Base-by-base conservation (phyloP, 92 coral and sea anemone genomes). In the Siderastrea siderea region DNA sequence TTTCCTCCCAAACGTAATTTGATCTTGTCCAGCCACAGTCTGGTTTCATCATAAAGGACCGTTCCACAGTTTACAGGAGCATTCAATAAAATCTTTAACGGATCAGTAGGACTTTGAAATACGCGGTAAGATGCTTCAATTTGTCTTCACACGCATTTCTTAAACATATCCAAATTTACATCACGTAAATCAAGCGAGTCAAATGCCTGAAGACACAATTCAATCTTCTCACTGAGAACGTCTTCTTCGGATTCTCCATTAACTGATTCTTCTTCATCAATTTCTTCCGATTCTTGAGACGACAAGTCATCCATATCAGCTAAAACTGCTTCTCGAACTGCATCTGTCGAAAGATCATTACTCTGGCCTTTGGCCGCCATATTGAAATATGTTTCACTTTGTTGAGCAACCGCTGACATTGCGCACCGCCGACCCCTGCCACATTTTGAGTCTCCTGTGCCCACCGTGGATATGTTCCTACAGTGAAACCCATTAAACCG, bases 1-100 rank as follows among this genome's bases (percentile, higher is more conserved):
- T 68, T 90, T 85, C 86, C 75, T 85, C 81, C 75, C 73, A 90
- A 83, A 65, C 84, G 77, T 52, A 45, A 43, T 13, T 76, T 71
- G 75, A 86, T 80, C 87, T 85, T 90, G n/a, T 58, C 76, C 75
- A 90, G 80, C 93, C 91, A 90, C 51, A 86, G 77, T 62, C 60
- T 84, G 67, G 79, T 79, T 80, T 90, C 87, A 13, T 69, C 85
- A 48, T 44, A 58, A 57, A 90, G 78, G 44, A 80, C 70, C 61
- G 78, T 58, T 52, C 86, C 74, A 90, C 93, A 90, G 85, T 90
- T 90, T 46, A 86, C 76, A 54, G 76, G 77, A 69, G 26, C 76
- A 55, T 86, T 86, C 65, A 78, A 74, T 47, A 86, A 68, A 86
- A 86, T 69, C 64, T 55, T 86, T 74, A 68, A 53, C 54, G 89